phyloP scores from a whole-genome alignment of 2,888 invertebrate species.

The Amiota minor region DNA sequence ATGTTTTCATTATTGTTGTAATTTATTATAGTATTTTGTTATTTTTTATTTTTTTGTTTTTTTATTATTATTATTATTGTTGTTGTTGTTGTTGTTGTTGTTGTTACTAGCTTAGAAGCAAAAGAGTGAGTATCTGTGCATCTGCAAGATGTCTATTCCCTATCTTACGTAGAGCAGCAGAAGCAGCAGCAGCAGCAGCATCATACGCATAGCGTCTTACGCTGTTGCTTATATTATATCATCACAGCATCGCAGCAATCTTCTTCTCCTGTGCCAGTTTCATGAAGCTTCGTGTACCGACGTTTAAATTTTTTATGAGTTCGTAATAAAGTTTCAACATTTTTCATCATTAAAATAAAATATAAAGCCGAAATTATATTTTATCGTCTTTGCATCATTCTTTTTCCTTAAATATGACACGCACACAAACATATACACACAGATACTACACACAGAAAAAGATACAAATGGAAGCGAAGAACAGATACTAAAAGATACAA shows the following conservation, averaged over 20 bases:
- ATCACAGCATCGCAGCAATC: constrained; percentile 18
- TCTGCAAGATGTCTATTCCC: background rate
- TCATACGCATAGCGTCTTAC: constrained; percentile 9
- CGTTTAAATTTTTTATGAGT: constrained; percentile 66
- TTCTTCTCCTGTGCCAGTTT: constrained; percentile 14
- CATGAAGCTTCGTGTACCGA: constrained; percentile 46
- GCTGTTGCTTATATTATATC: no score
- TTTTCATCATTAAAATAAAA: constrained; percentile 73
- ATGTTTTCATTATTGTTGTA: no score
- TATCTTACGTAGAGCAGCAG: constrained; percentile 9
- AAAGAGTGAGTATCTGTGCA: background rate
- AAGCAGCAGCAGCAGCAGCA: background rate
- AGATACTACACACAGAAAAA: constrained; percentile 26
- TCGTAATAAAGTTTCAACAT: constrained; percentile 72
- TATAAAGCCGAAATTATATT: constrained; percentile 71
- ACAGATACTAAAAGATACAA: constrained; percentile 58
- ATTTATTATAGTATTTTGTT: background rate
- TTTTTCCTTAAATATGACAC: constrained; percentile 64
- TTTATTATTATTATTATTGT: constrained; percentile 15
- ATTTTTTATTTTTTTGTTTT: background rate
- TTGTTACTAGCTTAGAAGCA: background rate
- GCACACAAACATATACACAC: constrained; percentile 45
- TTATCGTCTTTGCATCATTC: constrained; percentile 70
- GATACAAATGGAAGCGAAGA: constrained; percentile 35
- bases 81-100: background rate